Percentiles rank a stretch among this genome's conserved stretches.
These are phyloP conservation scores for Anser brachyrhynchus DNA, from an alignment of 2,113 vertebrate species.

Conservation along the genomic window DNA sequence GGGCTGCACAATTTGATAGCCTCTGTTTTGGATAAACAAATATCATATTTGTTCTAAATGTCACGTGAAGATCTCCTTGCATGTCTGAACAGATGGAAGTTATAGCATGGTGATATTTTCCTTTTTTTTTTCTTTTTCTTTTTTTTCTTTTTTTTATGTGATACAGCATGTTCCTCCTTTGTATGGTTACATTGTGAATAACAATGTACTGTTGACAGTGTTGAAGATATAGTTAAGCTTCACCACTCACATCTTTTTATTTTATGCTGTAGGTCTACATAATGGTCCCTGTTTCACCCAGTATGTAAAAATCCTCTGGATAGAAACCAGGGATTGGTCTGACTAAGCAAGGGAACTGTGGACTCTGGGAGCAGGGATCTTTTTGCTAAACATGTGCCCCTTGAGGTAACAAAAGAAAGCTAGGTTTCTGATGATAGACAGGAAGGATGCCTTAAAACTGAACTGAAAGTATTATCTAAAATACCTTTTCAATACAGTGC, in stretches of 20 bases:
- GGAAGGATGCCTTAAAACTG: neutral
- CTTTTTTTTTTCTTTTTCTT: neutral
- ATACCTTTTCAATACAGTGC: neutral
- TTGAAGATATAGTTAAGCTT: neutral
- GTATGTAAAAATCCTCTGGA: neutral
- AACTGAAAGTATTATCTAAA: neutral
- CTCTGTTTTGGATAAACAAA: conserved; percentile 43
- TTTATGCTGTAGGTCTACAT: neutral
- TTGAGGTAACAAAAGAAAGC: neutral
- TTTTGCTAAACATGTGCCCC: neutral
- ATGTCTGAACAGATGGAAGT: neutral
- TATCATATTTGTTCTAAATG: conserved; percentile 24
- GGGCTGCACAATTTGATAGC: neutral
- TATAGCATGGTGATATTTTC: neutral
- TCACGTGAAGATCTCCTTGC: neutral
- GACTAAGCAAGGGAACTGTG: neutral
- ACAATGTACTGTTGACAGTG: neutral
- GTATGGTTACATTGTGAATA: neutral
- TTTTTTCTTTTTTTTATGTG: neutral
- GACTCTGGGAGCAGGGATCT: neutral
- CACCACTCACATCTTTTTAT: neutral
- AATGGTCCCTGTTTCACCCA: neutral
- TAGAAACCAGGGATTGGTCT: neutral
- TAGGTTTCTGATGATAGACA: neutral
- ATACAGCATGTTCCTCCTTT: neutral